A percentile compares a stretch with the other conserved stretches of the same genome.
These are phyloP conservation scores for Cephalopholis sonnerati DNA, from an alignment of 2,113 vertebrate species.

Conservation along the genomic window DNA sequence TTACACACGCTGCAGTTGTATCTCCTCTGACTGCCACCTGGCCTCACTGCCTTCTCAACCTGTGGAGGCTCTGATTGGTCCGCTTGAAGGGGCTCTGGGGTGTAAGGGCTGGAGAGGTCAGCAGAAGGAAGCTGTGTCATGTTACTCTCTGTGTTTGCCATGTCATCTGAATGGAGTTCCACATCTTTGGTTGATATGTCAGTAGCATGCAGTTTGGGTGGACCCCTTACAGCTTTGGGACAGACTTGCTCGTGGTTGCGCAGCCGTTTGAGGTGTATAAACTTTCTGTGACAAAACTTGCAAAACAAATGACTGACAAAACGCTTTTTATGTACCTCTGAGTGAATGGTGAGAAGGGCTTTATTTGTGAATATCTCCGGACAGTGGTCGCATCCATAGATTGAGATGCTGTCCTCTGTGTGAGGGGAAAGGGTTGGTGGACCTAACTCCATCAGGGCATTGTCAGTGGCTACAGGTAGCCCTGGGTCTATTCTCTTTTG, in stretches of 20 bases:
- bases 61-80: conserved; percentile 67
- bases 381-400: conserved; percentile 88
- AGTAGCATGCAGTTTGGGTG: conserved; percentile 68
- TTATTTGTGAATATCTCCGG: conserved; percentile 90
- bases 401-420: conserved; percentile 72
- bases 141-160: conserved; percentile 23
- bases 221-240: conserved; percentile 57
- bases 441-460: conserved; percentile 69
- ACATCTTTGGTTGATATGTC: conserved; percentile 50
- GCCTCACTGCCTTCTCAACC: conserved; percentile 84
- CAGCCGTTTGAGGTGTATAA: conserved; percentile 90
- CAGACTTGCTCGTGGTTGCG: conserved; percentile 93
- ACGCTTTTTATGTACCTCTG: conserved; percentile 89
- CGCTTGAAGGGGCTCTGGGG: conserved; percentile 34
- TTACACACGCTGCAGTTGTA: conserved; percentile 95
- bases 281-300: conserved; percentile 93
- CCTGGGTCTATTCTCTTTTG: conserved; percentile 53
- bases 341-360: conserved; percentile 86
- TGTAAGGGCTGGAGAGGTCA: conserved; percentile 40
- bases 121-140: conserved; percentile 31
- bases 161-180: conserved; percentile 38
- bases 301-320: conserved; percentile 90
- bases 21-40: conserved; percentile 88
- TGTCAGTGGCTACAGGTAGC: conserved; percentile 46
- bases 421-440: conserved; percentile 81